Evolutionary conservation across 2,113 vertebrate species (phyloP), one percentile per base, ranked within the genome.

Genomic region (Cephalopholis sonnerati): DNA sequence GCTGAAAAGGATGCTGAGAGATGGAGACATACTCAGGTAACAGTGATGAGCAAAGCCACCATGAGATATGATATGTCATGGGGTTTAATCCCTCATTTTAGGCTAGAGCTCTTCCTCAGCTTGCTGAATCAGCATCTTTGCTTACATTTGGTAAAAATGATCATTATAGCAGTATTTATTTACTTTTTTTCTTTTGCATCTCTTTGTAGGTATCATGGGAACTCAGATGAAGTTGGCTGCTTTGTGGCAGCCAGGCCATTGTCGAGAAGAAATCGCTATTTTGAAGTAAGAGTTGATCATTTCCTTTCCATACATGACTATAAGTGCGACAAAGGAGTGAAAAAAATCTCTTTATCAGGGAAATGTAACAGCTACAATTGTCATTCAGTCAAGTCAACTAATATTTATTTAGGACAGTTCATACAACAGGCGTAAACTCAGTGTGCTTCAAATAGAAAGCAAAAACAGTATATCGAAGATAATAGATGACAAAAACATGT

Each of bases 211-310:
- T 99, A 99, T 93, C 97, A 98, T 87, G 97, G 98, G 71, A 97
- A 97, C 90, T 98, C 98, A 1, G 97, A 98, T 74, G 97, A 99
- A 95, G 98, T 99, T 64, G 98, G 97, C 85, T 99, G 97, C 91
- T 99, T 97, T 7, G 97, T 99, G 70, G 97, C 97, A 6, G 96
- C 97, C n/a, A 94, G 96, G 55, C 97, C 98, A 0, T 91, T 99
- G 89, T 97, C 96, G 3, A 97, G 96, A 93, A 96, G 97, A 95
- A 97, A 96, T 94, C 96, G 96, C 93, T 99, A 99, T 92, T 99
- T 98, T 93, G 98, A 99, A 96, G 97, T 99, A 94, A 95, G 93
- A 69, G 17, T 64, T 81, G 50, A 67, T 29, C 1, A 15, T 24
- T 53, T 77, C 6, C 15, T 74, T 29, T 75, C 13, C 54, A 27